phyloP scores from a whole-genome alignment of 2,888 invertebrate species.

The Andrena hattorfiana region DNA sequence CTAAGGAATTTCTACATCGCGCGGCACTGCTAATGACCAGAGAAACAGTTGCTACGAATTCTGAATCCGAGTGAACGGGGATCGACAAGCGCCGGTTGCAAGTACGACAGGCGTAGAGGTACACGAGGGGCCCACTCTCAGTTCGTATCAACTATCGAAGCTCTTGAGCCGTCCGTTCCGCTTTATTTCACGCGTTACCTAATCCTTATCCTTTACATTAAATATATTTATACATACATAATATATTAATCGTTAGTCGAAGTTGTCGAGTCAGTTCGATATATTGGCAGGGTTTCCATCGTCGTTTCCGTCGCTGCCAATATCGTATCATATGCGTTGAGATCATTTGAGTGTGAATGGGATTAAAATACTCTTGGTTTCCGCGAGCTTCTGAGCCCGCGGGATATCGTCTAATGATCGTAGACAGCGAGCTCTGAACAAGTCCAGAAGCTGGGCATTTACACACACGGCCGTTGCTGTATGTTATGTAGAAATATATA shows the following conservation, averaged over 20 bases:
- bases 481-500: constrained; percentile 59
- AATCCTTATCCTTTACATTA: constrained; percentile 72
- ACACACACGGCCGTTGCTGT: constrained; percentile 37
- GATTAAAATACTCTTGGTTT: constrained; percentile 56
- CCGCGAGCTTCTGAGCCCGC: constrained; percentile 17
- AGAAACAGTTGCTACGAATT: constrained; percentile 3
- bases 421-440: constrained; percentile 14
- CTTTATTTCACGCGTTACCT: constrained; percentile 58
- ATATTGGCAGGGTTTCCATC: constrained; percentile 71
- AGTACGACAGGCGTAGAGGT: constrained; percentile 16
- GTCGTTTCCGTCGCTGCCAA: constrained; percentile 71
- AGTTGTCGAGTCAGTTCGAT: constrained; percentile 75
- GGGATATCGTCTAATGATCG: constrained; percentile 27
- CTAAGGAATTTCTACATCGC: not conserved
- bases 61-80: not conserved
- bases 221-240: constrained; percentile 66
- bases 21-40: not conserved
- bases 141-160: constrained; percentile 47
- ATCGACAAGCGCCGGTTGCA: constrained; percentile 1
- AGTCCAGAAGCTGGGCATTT: constrained; percentile 35
- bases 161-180: constrained; percentile 54
- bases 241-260: constrained; percentile 75
- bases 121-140: not conserved
- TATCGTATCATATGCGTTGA: constrained; percentile 80
- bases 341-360: constrained; percentile 79